Conservation (phyloP, 2,113 vertebrate species). For the Silurus asotus region DNA sequence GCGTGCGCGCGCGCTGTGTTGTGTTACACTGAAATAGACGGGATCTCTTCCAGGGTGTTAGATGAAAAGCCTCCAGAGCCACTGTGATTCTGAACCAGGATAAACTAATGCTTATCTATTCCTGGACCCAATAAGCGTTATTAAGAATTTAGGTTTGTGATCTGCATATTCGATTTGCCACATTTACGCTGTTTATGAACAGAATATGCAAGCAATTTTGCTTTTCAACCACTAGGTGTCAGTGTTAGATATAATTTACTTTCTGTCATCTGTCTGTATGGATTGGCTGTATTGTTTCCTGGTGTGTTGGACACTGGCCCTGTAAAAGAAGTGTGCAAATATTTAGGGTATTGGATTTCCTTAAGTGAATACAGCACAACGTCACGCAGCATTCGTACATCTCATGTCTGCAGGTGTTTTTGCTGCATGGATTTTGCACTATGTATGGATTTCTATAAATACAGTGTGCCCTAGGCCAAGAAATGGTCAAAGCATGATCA, state of each 20-base stretch:
- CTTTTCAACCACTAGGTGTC: slow-evolving; percentile 4
- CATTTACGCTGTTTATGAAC: not conserved
- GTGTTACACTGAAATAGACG: not conserved
- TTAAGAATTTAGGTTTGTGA: not conserved
- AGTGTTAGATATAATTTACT: not conserved
- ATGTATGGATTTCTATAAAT: not conserved
- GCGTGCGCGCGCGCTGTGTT: not conserved
- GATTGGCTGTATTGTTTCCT: not conserved
- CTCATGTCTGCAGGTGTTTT: not conserved
- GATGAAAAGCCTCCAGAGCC: not conserved
- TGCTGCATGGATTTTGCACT: not conserved
- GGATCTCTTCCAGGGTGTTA: not conserved
- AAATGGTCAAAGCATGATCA: not conserved
- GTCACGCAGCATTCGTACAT: not conserved
- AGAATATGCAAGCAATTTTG: not conserved
- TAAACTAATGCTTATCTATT: not conserved
- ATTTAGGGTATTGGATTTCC: not conserved
- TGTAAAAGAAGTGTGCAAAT: not conserved
- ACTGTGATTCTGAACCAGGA: not conserved
- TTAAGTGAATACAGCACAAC: not conserved
- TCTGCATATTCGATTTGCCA: no score
- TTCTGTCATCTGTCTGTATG: not conserved
- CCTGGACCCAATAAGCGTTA: not conserved
- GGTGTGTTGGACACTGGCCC: not conserved
- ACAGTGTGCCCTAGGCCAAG: not conserved